These are phyloP conservation scores for Polypedilum vanderplanki DNA, from an alignment of 1,140 invertebrate species.

Conservation along the genomic window DNA sequence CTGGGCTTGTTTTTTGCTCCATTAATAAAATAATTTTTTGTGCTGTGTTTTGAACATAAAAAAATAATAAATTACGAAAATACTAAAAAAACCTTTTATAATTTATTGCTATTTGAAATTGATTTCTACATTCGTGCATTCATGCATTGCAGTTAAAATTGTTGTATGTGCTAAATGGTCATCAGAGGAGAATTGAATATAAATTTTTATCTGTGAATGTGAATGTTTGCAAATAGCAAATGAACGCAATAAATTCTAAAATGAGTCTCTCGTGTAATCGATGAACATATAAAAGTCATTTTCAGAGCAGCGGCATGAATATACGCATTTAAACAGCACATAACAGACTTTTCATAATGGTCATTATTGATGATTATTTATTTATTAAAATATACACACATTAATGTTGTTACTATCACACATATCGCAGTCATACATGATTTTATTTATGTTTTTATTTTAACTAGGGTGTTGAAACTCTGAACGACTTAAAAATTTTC, in stretches of 20 bases:
- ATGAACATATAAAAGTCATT: too few species aligned
- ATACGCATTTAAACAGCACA: background rate
- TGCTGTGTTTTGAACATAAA: too few species aligned
- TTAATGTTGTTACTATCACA: background rate
- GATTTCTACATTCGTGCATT: background rate
- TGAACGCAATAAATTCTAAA: constrained; percentile 6
- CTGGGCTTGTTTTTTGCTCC: too few species aligned
- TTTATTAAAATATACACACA: constrained; percentile 1
- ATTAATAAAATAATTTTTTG: too few species aligned
- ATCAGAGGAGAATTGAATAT: constrained; percentile 16
- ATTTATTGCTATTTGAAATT: constrained; percentile 11
- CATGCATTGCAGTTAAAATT: background rate
- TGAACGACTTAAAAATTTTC: too few species aligned
- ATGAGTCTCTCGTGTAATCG: constrained; percentile 10
- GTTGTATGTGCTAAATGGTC: constrained; percentile 10
- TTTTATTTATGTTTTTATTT: background rate
- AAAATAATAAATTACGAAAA: too few species aligned
- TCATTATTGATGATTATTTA: constrained; percentile 5
- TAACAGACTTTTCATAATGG: constrained; percentile 6
- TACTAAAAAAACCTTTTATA: background rate
- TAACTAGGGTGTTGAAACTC: too few species aligned
- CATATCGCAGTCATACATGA: background rate
- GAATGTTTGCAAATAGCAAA: background rate
- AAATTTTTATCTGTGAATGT: too few species aligned
- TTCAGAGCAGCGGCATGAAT: too few species aligned